Evolutionary conservation across 2,113 vertebrate genomes (phyloP), one percentile per base, ranked within the genome.

Genomic region (Trichomycterus rosablanca): DNA sequence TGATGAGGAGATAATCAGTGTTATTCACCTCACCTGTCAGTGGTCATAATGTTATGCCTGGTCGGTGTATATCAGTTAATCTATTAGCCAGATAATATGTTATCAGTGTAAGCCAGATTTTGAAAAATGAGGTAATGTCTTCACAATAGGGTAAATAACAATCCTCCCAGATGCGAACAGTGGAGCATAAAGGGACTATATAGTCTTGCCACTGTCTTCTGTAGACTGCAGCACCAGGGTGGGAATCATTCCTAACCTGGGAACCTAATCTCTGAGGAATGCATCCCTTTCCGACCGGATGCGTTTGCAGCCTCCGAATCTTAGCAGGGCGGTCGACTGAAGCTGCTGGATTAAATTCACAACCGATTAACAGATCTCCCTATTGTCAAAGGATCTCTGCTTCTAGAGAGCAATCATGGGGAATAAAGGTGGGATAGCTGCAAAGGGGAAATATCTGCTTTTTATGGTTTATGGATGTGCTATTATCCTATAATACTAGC

Each of bases 211-310:
- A 8, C 30, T 72, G 54, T 54, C 32, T 11, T 53, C 54, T 9
- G 44, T 12, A 32, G 53, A 11, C 35, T 45, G 28, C 48, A 19
- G 32, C 19, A 22, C 6, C 14, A 39, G 51, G 61, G 59, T 62
- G 66, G 58, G 53, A 60, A 69, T 69, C 58, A 44, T 52, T 66
- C 35, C 62, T 49, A 54, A 70, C 67, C 62, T 73, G 62, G 62
- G 42, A 69, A 73, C 67, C 48, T 45, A 59, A 73, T 73, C 62
- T 52, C 26, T 24, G 7, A 73, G 67, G 71, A 73, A 73, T 73
- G 71, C 23, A 49, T 62, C 40, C 39, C 51, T 58, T 45, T 35
- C 51, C 37, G 59, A 66, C 71, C 54, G 67, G 67, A 73, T 58
- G 67, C 51, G 45, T 62, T 56, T 24, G 37, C n/a, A 60, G 50